Conservation (phyloP, 2,888 invertebrate genomes). For the Meiosimyza decipiens region DNA sequence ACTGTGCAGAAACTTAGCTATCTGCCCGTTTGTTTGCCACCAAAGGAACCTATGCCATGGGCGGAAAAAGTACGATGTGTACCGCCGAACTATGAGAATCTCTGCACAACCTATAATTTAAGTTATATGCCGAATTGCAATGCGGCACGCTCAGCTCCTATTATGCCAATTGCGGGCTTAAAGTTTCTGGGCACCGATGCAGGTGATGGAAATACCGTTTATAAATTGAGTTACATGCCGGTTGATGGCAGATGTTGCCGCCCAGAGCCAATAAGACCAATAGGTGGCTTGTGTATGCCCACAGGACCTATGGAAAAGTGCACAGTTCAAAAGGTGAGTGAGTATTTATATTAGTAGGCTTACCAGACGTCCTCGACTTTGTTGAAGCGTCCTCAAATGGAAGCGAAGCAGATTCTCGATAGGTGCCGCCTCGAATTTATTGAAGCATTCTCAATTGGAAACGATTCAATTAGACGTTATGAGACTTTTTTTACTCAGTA, state of each 20-base stretch:
- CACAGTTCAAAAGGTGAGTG: constrained; percentile 61
- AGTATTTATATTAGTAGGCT: not conserved
- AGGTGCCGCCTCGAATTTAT: no score
- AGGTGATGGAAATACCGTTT: constrained; percentile 58
- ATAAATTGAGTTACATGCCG: constrained; percentile 61
- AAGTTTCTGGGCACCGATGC: constrained; percentile 57
- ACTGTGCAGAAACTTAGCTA: constrained; percentile 71
- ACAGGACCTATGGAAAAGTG: constrained; percentile 58
- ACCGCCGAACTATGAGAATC: constrained; percentile 59
- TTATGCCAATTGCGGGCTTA: constrained; percentile 53
- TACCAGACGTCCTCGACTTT: no score
- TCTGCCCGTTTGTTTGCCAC: constrained; percentile 66
- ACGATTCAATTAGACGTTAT: no score
- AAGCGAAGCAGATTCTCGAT: no score
- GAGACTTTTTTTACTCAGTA: no score
- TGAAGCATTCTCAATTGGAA: no score
- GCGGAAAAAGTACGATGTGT: constrained; percentile 56
- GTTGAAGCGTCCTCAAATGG: no score
- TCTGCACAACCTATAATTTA: constrained; percentile 63
- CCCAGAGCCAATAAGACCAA: constrained; percentile 56
- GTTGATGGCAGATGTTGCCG: constrained; percentile 55
- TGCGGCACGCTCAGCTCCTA: constrained; percentile 49
- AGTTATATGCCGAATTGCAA: constrained; percentile 64
- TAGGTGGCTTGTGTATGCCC: constrained; percentile 52
- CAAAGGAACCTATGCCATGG: constrained; percentile 64